Evolutionary conservation across 2,797 vertebrate species (phyloP).

Genomic region (Anolis apletophallus): DNA sequence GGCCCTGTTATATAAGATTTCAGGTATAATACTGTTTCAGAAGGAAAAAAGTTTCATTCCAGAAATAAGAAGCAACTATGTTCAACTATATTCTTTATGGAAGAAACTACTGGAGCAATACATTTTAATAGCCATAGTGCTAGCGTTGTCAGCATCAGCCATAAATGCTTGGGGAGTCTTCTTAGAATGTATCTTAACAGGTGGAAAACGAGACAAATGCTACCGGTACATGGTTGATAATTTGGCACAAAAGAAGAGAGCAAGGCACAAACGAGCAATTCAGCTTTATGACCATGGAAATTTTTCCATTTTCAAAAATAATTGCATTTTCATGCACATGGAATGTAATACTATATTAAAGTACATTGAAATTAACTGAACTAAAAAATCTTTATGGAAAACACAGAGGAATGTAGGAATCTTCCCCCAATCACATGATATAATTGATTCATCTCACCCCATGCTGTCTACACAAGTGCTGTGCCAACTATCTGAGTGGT

Average conservation of each 20-base stretch:
- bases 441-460: too few species aligned
- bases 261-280: conserved; percentile 36
- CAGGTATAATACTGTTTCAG: not conserved
- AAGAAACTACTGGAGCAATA: not conserved
- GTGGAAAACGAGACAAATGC: conserved; percentile 16
- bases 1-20: not conserved
- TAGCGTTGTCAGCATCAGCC: not conserved
- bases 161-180: conserved; percentile 21
- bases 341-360: not conserved
- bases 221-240: accelerated
- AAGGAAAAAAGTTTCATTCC: not conserved
- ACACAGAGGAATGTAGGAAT: not conserved
- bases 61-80: not conserved
- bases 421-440: too few species aligned
- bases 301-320: not conserved
- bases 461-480: too few species aligned
- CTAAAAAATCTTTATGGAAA: not conserved
- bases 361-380: not conserved
- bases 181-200: conserved; percentile 25
- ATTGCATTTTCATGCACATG: not conserved
- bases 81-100: not conserved
- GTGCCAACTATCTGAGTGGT: too few species aligned
- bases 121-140: not conserved
- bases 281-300: not conserved
- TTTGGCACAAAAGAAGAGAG: conserved; percentile 22